Conservation (phyloP, 1,140 invertebrate species). For the Halotydeus destructor region DNA sequence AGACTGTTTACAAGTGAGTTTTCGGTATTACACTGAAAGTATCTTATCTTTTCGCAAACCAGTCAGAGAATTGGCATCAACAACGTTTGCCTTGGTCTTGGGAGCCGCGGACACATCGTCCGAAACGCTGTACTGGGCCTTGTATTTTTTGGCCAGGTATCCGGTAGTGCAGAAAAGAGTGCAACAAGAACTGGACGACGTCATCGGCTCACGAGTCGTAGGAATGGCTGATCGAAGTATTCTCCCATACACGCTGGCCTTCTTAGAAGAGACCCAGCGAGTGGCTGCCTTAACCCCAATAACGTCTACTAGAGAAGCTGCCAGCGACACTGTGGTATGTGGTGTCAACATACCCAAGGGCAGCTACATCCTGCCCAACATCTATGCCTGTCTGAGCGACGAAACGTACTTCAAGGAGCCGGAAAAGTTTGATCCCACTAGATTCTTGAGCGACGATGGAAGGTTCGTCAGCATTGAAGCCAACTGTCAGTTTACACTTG, state of each 20-base stretch:
- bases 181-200: background rate
- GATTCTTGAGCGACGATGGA: slow-evolving; percentile 1
- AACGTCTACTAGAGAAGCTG: too few relatives aligned
- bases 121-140: slow-evolving; percentile 22
- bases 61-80: too few relatives aligned
- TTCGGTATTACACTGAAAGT: too few relatives aligned
- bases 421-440: slow-evolving; percentile 37
- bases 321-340: slow-evolving; percentile 50
- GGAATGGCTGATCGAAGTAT: background rate
- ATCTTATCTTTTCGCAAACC: too few relatives aligned
- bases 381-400: slow-evolving; percentile 71
- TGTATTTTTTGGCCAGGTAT: slow-evolving; percentile 14
- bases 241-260: background rate
- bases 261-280: background rate
- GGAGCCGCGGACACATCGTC: too few relatives aligned
- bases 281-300: too few relatives aligned
- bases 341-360: slow-evolving; percentile 60
- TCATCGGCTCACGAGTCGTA: background rate
- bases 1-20: too few relatives aligned
- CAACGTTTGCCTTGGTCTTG: too few relatives aligned
- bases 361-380: slow-evolving; percentile 55
- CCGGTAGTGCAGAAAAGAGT: background rate
- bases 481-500: too few relatives aligned
- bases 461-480: too few relatives aligned
- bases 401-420: slow-evolving; percentile 63